These are phyloP conservation scores for Stictocephala bisonia DNA, from an alignment of 2,888 invertebrate genomes.

Conservation along the genomic window DNA sequence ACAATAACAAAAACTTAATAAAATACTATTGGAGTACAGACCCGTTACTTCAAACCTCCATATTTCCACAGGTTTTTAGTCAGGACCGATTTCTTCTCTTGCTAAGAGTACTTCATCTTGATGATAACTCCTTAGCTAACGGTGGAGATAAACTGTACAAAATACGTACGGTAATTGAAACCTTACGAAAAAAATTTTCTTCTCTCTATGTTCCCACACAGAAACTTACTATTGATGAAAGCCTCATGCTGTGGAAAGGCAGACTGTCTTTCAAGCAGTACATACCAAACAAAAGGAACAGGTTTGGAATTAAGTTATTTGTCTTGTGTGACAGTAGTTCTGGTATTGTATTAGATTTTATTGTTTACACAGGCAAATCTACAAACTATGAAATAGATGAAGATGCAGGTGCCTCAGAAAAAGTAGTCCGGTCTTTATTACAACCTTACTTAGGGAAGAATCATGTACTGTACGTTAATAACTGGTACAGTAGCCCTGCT, in stretches of 20 bases:
- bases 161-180: constrained; percentile 37
- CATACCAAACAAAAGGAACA: constrained; percentile 12
- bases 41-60: no score
- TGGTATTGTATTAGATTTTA: constrained; percentile 36
- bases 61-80: no score
- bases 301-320: constrained; percentile 43
- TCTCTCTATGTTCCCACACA: constrained; percentile 5
- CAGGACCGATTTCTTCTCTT: constrained; percentile 29
- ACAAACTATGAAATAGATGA: background rate
- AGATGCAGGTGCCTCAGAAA: background rate
- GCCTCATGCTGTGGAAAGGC: constrained; percentile 39
- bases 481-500: constrained; percentile 36
- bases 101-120: constrained; percentile 20
- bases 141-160: constrained; percentile 28
- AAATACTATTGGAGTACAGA: no score
- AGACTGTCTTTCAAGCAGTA: constrained; percentile 41
- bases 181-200: constrained; percentile 12
- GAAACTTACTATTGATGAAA: constrained; percentile 39
- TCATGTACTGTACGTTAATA: constrained; percentile 37
- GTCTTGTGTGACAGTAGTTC: constrained; percentile 27
- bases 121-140: background rate
- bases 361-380: constrained; percentile 29
- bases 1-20: no score
- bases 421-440: constrained; percentile 25
- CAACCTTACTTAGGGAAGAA: constrained; percentile 34